Evolutionary conservation across 2,797 vertebrate genomes (phyloP).

Genomic region (Phataginus tricuspis): DNA sequence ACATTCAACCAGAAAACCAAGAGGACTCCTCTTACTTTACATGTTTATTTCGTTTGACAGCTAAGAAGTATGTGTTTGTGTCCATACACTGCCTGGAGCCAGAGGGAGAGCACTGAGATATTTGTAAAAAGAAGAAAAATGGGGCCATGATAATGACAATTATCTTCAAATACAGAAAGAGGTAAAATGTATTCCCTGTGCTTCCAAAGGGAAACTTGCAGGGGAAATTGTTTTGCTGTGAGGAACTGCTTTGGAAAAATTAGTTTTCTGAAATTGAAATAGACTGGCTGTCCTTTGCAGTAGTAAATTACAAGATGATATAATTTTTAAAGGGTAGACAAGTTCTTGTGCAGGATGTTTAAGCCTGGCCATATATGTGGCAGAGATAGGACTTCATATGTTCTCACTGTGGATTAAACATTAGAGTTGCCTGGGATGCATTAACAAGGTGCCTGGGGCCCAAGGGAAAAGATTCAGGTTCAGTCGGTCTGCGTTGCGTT

Average conservation of each 20-base stretch:
- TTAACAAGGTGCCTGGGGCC: too few species aligned
- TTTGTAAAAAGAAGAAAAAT: background rate
- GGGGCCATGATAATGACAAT: too few species aligned
- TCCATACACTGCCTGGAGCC: background rate
- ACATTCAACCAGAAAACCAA: background rate
- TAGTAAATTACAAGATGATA: background rate
- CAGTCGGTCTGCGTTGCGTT: rapidly evolving
- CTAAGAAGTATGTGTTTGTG: rapidly evolving
- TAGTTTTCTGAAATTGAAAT: background rate
- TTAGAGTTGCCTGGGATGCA: background rate
- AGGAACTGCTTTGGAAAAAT: background rate
- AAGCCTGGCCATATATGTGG: rapidly evolving
- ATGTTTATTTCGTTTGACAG: background rate
- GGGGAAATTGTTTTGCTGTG: background rate
- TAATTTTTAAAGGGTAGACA: background rate
- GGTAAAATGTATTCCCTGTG: background rate
- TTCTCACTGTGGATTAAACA: background rate
- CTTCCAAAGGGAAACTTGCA: background rate
- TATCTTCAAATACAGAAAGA: background rate
- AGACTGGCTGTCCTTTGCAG: background rate
- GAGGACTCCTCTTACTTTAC: background rate
- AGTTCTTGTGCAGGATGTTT: rapidly evolving
- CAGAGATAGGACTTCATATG: rapidly evolving
- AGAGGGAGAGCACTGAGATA: background rate
- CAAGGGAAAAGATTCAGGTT: background rate